Percentiles rank a stretch among this genome's conserved stretches.
Conservation (phyloP, 2,797 vertebrate species). For the Pyrocephalus nanus region DNA sequence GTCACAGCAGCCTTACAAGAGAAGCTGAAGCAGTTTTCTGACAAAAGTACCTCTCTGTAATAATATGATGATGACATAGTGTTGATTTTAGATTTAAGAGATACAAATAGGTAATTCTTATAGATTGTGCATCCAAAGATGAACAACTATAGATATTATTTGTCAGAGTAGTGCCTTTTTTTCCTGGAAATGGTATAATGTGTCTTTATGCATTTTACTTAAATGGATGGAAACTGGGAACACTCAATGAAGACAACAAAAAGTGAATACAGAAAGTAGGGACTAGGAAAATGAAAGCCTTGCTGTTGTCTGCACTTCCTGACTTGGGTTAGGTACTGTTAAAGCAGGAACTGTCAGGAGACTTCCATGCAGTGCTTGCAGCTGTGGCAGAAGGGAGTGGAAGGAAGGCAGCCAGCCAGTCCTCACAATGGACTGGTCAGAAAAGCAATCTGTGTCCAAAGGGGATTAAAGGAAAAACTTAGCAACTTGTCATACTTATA, state of each 20-base stretch:
- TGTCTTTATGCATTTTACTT: not conserved
- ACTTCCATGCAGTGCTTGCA: not conserved
- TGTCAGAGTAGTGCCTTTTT: not conserved
- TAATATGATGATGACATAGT: not conserved
- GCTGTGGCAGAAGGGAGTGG: not conserved
- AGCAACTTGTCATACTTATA: not conserved
- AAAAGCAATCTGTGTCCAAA: not conserved
- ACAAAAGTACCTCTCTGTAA: not conserved
- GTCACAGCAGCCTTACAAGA: not conserved
- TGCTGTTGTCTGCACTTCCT: not conserved
- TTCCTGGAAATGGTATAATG: not conserved
- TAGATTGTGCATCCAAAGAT: not conserved
- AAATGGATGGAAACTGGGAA: too few relatives aligned
- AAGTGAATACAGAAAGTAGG: not conserved
- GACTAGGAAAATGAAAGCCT: not conserved
- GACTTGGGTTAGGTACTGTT: not conserved
- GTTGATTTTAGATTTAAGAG: not conserved
- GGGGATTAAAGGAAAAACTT: not conserved
- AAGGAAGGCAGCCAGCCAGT: not conserved
- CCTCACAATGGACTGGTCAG: fast-evolving
- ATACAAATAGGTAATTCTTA: not conserved
- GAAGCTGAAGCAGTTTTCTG: not conserved
- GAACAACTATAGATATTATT: not conserved
- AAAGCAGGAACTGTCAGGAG: not conserved
- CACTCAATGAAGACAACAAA: not conserved